These are phyloP conservation scores for Nymphalis polychloros DNA, from an alignment of 2,888 invertebrate genomes.

Conservation along the genomic window DNA sequence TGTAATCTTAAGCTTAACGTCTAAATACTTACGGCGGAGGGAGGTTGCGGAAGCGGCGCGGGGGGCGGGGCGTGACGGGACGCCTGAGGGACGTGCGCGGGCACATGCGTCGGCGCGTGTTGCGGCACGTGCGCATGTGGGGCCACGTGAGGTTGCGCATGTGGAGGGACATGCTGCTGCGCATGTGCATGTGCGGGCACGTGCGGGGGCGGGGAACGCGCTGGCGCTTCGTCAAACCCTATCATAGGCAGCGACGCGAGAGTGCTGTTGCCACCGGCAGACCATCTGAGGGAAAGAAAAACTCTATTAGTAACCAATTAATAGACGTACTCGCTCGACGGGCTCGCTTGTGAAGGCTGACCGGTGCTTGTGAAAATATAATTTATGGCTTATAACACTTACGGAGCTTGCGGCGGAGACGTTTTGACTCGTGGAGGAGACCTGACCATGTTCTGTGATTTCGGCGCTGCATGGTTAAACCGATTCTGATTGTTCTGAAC, in stretches of 20 bases:
- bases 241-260: constrained; percentile 89
- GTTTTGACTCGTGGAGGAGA: constrained; percentile 68
- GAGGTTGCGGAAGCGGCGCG: constrained; percentile 23
- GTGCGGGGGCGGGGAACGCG: constrained; percentile 38
- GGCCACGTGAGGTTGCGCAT: constrained; percentile 16
- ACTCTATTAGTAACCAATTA: background rate
- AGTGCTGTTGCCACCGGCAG: constrained; percentile 85
- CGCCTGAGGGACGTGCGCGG: constrained; percentile 29
- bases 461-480: constrained; percentile 57
- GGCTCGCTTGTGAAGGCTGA: no score
- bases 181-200: constrained; percentile 31
- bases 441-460: constrained; percentile 66
- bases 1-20: background rate
- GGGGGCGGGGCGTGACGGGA: constrained; percentile 26
- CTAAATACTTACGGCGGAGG: constrained; percentile 27
- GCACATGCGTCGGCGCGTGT: constrained; percentile 24
- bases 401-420: constrained; percentile 76
- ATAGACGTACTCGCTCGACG: no score
- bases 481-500: constrained; percentile 45
- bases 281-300: constrained; percentile 73
- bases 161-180: constrained; percentile 36
- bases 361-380: no score
- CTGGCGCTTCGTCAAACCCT: constrained; percentile 79
- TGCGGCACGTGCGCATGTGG: constrained; percentile 21
- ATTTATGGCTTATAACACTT: constrained; percentile 45